Conservation (phyloP, 2,888 invertebrate genomes). For the Hyalella azteca region DNA sequence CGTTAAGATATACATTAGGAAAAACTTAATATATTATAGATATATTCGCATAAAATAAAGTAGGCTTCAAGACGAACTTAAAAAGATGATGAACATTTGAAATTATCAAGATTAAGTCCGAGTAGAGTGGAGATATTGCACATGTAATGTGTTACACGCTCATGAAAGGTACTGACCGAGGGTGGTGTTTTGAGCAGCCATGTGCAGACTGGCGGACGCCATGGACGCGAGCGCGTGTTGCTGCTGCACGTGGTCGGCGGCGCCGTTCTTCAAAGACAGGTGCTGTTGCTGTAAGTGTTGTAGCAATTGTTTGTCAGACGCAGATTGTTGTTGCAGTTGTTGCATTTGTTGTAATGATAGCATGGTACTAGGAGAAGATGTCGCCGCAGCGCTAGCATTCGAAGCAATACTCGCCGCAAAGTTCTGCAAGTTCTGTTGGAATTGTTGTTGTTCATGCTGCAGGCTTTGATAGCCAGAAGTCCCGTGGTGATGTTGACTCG, state of each 20-base stretch:
- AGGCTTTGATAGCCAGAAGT: not conserved
- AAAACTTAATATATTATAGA: too few species aligned
- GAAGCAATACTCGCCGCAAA: slow-evolving; percentile 33
- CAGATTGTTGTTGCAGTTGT: slow-evolving; percentile 4
- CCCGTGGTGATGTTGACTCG: not conserved
- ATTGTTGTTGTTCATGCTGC: slow-evolving; percentile 16
- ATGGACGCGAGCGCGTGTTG: not conserved
- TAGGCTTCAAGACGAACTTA: too few species aligned
- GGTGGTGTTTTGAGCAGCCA: not conserved
- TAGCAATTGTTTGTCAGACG: not conserved
- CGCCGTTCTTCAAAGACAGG: not conserved
- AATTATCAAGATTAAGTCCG: too few species aligned
- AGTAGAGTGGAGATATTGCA: too few species aligned
- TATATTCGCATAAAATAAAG: too few species aligned
- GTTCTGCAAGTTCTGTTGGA: slow-evolving; percentile 4
- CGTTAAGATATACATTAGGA: too few species aligned
- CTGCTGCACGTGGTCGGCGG: not conserved
- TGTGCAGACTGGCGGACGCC: not conserved
- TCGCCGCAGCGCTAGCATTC: slow-evolving; percentile 33
- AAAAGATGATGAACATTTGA: too few species aligned
- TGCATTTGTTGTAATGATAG: slow-evolving; percentile 1
- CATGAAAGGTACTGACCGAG: not conserved
- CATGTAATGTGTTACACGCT: too few species aligned
- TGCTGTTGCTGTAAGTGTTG: not conserved
- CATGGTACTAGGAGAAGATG: not conserved